These are phyloP conservation scores for Dolomedes plantarius DNA, from an alignment of 2,888 invertebrate species.

Conservation along the genomic window DNA sequence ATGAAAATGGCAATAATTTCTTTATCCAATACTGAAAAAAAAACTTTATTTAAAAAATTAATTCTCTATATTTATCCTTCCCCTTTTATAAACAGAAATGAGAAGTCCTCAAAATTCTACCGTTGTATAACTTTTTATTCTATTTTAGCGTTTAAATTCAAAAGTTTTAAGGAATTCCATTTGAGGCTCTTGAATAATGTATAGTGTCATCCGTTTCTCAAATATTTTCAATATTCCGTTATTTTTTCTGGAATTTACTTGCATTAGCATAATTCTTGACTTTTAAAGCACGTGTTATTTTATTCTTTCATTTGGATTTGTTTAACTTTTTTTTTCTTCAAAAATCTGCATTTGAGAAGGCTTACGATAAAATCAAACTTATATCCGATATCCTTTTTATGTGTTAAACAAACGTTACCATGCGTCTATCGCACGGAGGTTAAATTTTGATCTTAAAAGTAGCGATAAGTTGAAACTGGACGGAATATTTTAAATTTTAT, in stretches of 20 bases:
- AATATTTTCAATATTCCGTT: conserved; percentile 1
- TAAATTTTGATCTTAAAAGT: background rate
- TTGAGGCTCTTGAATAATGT: background rate
- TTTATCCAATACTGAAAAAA: no score
- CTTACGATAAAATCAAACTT: background rate
- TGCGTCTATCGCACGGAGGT: background rate
- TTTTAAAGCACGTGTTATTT: background rate
- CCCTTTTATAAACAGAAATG: no score
- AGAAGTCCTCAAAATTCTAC: no score
- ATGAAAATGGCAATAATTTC: no score
- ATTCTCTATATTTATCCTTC: no score
- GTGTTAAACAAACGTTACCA: background rate
- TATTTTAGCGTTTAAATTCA: no score
- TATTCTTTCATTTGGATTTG: background rate
- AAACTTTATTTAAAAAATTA: no score
- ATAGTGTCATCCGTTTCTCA: background rate
- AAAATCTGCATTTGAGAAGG: background rate
- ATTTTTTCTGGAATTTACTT: background rate
- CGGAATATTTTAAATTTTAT: no score
- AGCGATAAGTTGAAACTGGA: background rate
- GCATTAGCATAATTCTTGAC: background rate
- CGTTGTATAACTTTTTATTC: no score
- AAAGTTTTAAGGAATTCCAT: background rate
- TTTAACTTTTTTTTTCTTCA: background rate
- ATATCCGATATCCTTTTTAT: background rate